Conservation (phyloP, 2,888 invertebrate genomes). For the Conops quadrifasciatus region DNA sequence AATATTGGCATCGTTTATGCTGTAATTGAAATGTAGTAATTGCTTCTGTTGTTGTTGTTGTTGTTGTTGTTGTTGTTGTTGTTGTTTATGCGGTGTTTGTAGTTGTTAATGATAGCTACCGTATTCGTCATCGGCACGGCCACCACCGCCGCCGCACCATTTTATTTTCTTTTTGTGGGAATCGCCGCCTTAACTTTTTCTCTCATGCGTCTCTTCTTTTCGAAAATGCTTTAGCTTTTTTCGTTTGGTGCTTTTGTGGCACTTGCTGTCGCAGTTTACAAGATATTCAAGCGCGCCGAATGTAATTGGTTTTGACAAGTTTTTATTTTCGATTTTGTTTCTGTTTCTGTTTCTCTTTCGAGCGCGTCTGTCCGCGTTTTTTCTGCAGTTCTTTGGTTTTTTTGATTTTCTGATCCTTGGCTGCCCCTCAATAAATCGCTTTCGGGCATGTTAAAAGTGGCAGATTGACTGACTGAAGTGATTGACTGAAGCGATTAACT, state of each 20-base stretch:
- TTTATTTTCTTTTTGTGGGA: too few relatives aligned
- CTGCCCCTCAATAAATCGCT: not conserved
- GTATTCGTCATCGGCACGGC: not conserved
- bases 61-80: constrained; percentile 6
- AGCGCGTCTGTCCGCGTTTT: not conserved
- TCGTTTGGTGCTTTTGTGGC: not conserved
- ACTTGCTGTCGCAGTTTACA: constrained; percentile 8
- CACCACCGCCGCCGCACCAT: too few relatives aligned
- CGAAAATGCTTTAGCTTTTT: not conserved
- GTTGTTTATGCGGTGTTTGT: not conserved
- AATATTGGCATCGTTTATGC: constrained; percentile 23
- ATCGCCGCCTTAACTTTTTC: not conserved
- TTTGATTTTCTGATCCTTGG: not conserved
- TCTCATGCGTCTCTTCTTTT: not conserved
- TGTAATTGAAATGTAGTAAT: constrained; percentile 30
- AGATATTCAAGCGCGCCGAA: constrained; percentile 4
- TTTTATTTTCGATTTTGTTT: too few relatives aligned
- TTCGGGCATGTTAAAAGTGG: constrained; percentile 4
- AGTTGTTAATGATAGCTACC: constrained; percentile 14
- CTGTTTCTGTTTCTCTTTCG: not conserved
- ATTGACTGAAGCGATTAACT: constrained; percentile 9
- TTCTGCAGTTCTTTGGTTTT: not conserved
- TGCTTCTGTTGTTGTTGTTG: constrained; percentile 13
- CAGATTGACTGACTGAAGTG: constrained; percentile 22
- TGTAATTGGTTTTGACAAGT: constrained; percentile 14